A percentile compares a stretch with the other conserved stretches of the same genome.
phyloP scores from a whole-genome alignment of 2,888 invertebrate genomes.

The Temnothorax rugatulus region DNA sequence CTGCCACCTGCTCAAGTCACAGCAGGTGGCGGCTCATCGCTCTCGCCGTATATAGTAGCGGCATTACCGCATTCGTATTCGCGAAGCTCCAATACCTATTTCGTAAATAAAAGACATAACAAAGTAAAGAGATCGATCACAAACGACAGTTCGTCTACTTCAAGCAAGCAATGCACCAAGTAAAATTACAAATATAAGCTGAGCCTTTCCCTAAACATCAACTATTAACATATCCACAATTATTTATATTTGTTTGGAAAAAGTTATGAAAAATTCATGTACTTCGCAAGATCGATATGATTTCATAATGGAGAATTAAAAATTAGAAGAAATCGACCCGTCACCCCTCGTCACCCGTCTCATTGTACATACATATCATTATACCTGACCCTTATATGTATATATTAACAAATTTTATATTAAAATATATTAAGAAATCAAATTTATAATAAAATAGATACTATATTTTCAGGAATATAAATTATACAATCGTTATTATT shows the following conservation, averaged over 20 bases:
- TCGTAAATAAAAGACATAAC: conserved; percentile 18
- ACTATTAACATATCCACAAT: background rate
- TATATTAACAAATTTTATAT: conserved; percentile 4
- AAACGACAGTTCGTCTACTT: conserved; percentile 3
- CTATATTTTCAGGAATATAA: background rate
- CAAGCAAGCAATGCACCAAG: background rate
- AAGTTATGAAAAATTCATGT: background rate
- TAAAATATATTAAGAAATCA: too few relatives aligned
- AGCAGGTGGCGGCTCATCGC: conserved; percentile 34
- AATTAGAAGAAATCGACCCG: background rate
- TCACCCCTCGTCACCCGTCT: too few relatives aligned
- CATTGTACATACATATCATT: background rate
- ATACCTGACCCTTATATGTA: too few relatives aligned
- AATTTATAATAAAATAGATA: background rate
- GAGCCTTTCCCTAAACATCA: background rate
- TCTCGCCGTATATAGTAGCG: conserved; percentile 1
- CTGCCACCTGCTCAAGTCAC: conserved; percentile 21
- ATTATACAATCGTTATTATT: background rate
- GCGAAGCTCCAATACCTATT: background rate
- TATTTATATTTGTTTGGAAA: background rate
- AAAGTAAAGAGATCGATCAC: conserved; percentile 12
- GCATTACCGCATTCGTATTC: conserved; percentile 9
- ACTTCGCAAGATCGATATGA: background rate
- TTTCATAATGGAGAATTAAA: background rate
- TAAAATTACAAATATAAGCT: background rate